These are phyloP conservation scores for Timema podura DNA, from an alignment of 2,888 invertebrate species.

Conservation along the genomic window DNA sequence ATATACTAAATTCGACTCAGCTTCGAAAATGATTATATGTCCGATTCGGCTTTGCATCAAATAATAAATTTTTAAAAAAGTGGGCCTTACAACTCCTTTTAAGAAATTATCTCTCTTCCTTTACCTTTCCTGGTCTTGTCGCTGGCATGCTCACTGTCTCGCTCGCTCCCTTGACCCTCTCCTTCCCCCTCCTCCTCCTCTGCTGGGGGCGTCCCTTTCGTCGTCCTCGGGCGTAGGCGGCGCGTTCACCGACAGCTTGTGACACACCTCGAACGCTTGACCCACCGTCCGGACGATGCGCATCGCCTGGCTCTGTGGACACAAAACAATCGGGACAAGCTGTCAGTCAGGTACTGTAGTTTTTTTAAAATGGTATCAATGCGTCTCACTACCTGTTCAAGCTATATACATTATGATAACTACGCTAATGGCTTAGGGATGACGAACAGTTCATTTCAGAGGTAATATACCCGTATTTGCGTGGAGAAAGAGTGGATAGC, in stretches of 20 bases:
- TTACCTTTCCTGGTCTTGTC: conserved; percentile 59
- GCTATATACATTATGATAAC: too few relatives aligned
- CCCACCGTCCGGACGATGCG: conserved; percentile 96
- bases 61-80: neutral
- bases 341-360: too few relatives aligned
- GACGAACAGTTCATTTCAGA: too few relatives aligned
- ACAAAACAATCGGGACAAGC: too few relatives aligned
- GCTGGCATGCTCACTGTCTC: conserved; percentile 47
- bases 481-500: too few relatives aligned
- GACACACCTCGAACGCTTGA: conserved; percentile 99
- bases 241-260: conserved; percentile 76
- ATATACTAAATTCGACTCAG: too few relatives aligned
- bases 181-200: conserved; percentile 30
- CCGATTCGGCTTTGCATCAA: too few relatives aligned
- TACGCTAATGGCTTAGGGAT: too few relatives aligned
- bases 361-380: too few relatives aligned
- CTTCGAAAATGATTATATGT: too few relatives aligned
- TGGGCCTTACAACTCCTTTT: neutral
- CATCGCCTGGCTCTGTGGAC: conserved; percentile 91
- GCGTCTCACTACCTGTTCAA: too few relatives aligned
- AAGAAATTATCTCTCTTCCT: conserved; percentile 27
- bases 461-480: too few relatives aligned
- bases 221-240: conserved; percentile 45
- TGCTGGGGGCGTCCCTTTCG: conserved; percentile 38
- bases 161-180: conserved; percentile 45